Evolutionary conservation across 2,113 vertebrate species (phyloP), one percentile per base, ranked within the genome.

Genomic region (Gobius niger): DNA sequence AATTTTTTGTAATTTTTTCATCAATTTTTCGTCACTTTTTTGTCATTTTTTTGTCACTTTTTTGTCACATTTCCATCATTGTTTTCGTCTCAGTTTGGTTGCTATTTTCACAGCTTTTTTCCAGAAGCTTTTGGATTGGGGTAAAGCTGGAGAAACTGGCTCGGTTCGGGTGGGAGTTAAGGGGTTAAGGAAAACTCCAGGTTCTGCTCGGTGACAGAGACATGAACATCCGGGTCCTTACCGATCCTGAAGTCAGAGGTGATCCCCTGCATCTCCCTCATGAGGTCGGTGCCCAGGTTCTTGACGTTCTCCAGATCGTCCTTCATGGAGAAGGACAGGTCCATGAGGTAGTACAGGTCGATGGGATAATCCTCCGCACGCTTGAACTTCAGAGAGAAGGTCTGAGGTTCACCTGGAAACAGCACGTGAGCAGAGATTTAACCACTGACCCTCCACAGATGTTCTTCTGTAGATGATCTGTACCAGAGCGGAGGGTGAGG

Each of bases 251-350:
- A 99, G 82, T 99, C 96, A 1, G 96, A 95, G 41, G 98, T 99
- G 71, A 99, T 96, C 78, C 90, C 82, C 86, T 91, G 88, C 98
- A 99, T 99, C 88, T 98, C 93, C 19, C 24, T 82, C 95, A 96
- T 98, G 42, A 99, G 92, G 74, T 94, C 92, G 0, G 98, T 99
- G 44, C 97, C 96, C 0, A 99, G 95, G 80, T 94, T 99, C 82
- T 99, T 99, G 4, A 99, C 96, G 10, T 99, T 99, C 82, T 99
- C 96, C 85, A 99, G 88, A 80, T 99, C 98, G 7, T 99, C 98
- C 63, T 96, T 97, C 98, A 99, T 99, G 7, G 97, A 99, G 88
- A 92, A 99, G 13, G 96, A 98, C 13, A 99, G 94, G 88, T 98
- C 97, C 97, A 99, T 99, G 16, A 98, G 94, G 85, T 98, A 99